phyloP scores from a whole-genome alignment of 2,113 vertebrate species.

The Helogale parvula region DNA sequence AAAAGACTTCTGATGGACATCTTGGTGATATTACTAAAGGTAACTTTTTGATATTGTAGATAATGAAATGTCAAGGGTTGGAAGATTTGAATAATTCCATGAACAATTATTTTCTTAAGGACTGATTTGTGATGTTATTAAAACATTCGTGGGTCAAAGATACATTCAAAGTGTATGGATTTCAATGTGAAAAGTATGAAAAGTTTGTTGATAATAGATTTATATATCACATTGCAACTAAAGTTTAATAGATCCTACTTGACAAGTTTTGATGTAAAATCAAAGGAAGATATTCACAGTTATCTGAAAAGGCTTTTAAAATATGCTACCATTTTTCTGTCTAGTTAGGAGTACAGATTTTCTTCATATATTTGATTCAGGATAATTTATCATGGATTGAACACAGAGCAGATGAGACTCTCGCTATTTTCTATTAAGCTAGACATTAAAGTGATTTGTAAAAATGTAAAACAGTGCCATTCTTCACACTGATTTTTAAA shows the following conservation, averaged over 20 bases:
- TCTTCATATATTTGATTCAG: background rate
- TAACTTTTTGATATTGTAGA: background rate
- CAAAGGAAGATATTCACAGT: background rate
- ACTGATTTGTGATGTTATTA: background rate
- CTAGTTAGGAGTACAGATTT: conserved; percentile 12
- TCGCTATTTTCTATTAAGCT: background rate
- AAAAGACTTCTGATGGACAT: background rate
- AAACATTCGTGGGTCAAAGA: background rate
- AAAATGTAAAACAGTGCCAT: background rate
- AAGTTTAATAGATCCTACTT: background rate
- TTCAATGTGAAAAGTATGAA: conserved; percentile 11
- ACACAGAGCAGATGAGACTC: background rate
- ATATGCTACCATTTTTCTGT: background rate
- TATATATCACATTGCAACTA: background rate
- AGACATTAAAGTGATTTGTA: background rate
- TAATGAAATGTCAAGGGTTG: background rate
- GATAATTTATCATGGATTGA: background rate
- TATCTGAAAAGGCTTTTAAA: conserved; percentile 20
- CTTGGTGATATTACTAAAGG: background rate
- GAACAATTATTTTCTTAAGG: conserved; percentile 32
- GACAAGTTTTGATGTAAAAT: background rate
- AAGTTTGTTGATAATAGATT: background rate
- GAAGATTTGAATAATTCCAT: background rate
- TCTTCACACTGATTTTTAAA: background rate
- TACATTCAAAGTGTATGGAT: background rate